These are phyloP conservation scores for Platygyra sinensis DNA, from an alignment of 64 coral and sea anemone genomes.

Conservation along the genomic window DNA sequence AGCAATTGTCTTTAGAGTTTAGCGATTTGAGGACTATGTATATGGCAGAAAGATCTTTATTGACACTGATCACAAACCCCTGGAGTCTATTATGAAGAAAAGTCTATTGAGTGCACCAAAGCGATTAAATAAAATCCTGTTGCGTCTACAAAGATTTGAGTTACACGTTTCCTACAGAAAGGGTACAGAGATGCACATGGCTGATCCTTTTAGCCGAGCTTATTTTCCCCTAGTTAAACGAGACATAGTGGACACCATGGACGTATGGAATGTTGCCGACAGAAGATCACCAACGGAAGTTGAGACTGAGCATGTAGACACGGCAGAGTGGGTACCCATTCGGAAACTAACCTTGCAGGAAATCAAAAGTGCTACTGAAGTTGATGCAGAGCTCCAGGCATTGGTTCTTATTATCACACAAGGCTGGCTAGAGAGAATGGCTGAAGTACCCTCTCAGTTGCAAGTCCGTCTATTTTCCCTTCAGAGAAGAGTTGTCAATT, in stretches of 20 bases:
- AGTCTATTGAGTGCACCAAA: slow-evolving; percentile 44
- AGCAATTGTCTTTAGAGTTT: slow-evolving; percentile 31
- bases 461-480: slow-evolving; percentile 19
- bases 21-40: no score
- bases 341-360: no score
- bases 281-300: slow-evolving; percentile 14
- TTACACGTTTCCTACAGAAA: slow-evolving; percentile 11
- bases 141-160: slow-evolving; percentile 37
- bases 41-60: no score
- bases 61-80: no score
- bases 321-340: neutral
- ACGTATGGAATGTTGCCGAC: neutral
- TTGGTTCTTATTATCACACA: neutral
- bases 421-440: slow-evolving; percentile 40
- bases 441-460: neutral
- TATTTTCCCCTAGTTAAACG: neutral
- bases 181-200: no score
- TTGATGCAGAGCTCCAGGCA: neutral
- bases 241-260: neutral
- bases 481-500: slow-evolving; percentile 28
- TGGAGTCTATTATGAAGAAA: slow-evolving; percentile 62
- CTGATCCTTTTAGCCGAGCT: slow-evolving; percentile 32
- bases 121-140: slow-evolving; percentile 28
- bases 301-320: slow-evolving; percentile 25
- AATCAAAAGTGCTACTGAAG: no score